These are phyloP conservation scores for Polymixis lichenea DNA, from an alignment of 2,888 invertebrate genomes.

Conservation along the genomic window DNA sequence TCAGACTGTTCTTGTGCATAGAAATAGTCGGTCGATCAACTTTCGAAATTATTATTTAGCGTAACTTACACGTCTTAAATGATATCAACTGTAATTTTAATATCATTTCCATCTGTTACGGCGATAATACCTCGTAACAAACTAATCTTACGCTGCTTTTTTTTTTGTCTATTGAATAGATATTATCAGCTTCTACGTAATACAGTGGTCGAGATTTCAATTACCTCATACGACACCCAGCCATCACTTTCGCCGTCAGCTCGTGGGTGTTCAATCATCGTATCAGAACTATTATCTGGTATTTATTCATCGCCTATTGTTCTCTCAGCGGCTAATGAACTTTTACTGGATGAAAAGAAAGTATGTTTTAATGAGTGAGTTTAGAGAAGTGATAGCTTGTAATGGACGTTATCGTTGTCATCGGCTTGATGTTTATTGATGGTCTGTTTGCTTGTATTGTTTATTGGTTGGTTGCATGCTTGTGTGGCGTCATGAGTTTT, in stretches of 20 bases:
- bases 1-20: constrained; percentile 13
- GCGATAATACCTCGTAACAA: constrained; percentile 48
- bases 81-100: constrained; percentile 38
- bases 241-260: constrained; percentile 81
- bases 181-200: constrained; percentile 73
- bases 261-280: constrained; percentile 80
- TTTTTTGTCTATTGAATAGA: constrained; percentile 48
- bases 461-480: constrained; percentile 49
- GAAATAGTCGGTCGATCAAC: constrained; percentile 39
- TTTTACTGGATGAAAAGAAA: constrained; percentile 80
- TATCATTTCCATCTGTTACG: constrained; percentile 48
- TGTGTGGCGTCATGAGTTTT: constrained; percentile 36
- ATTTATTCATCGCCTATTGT: constrained; percentile 79
- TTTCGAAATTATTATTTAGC: constrained; percentile 51
- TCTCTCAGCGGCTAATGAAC: constrained; percentile 82
- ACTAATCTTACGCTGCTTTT: constrained; percentile 44
- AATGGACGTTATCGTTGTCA: constrained; percentile 75
- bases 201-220: constrained; percentile 77
- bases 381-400: constrained; percentile 77
- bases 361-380: constrained; percentile 79
- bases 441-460: constrained; percentile 57
- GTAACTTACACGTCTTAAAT: constrained; percentile 32
- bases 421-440: constrained; percentile 70
- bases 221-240: constrained; percentile 74
- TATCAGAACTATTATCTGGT: constrained; percentile 69